Percentiles rank a stretch among this genome's conserved stretches.
phyloP scores from a whole-genome alignment of 2,113 vertebrate genomes.

The Monarcha castaneiventris region DNA sequence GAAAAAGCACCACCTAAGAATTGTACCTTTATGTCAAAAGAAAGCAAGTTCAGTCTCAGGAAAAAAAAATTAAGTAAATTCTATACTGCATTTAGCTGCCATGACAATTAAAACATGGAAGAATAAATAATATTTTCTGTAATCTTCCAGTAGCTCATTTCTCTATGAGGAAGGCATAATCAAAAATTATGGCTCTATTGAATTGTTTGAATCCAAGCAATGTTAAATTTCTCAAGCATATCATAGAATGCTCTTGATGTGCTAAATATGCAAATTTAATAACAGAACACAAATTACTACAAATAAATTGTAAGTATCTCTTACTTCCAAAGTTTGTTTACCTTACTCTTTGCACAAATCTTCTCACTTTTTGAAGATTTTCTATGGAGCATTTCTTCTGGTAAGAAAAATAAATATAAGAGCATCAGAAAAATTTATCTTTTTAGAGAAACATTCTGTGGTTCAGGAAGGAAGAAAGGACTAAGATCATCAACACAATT shows the following conservation, averaged over 20 bases:
- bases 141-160: not conserved
- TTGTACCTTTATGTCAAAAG: not conserved
- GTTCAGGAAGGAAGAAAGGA: not conserved
- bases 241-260: not conserved
- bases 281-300: not conserved
- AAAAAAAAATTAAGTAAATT: not conserved
- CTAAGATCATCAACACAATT: not conserved
- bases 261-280: not conserved
- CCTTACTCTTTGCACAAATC: not conserved
- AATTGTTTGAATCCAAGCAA: not conserved
- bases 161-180: not conserved
- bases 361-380: not conserved
- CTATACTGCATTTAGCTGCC: not conserved
- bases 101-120: not conserved
- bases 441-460: not conserved
- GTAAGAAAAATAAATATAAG: not conserved
- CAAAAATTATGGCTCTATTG: not conserved
- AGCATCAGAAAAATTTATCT: not conserved
- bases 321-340: not conserved
- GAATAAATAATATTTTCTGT: not conserved
- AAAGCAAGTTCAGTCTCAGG: not conserved
- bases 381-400: not conserved
- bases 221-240: not conserved
- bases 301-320: not conserved
- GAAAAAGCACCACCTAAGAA: not conserved